Percentiles rank a stretch among this genome's conserved stretches.
Conservation (phyloP, 2,797 vertebrate genomes). For the Xyrichtys novacula region DNA sequence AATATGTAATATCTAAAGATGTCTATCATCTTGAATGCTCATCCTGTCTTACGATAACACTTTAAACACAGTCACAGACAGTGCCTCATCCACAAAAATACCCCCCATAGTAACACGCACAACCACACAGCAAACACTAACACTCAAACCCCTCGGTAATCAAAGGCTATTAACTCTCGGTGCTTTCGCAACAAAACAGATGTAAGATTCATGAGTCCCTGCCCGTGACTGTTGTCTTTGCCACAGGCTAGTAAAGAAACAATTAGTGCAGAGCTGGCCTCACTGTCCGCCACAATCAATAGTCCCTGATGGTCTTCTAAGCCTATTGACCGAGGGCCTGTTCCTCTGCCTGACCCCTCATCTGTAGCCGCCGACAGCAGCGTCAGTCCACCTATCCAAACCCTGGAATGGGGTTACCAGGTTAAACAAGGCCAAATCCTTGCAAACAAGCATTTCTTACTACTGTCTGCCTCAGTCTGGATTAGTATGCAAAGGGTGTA, state of each 20-base stretch:
- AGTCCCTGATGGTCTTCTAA: constrained; percentile 85
- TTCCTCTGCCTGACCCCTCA: constrained; percentile 74
- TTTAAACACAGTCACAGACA: constrained; percentile 3
- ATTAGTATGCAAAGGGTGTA: constrained; percentile 41
- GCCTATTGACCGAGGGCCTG: constrained; percentile 82
- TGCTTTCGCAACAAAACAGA: constrained; percentile 81
- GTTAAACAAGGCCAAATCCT: constrained; percentile 72
- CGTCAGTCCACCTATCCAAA: constrained; percentile 61
- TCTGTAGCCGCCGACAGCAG: constrained; percentile 70
- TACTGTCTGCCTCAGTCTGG: constrained; percentile 34
- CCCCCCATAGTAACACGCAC: constrained; percentile 35
- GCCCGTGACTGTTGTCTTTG: constrained; percentile 84
- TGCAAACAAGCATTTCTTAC: constrained; percentile 67
- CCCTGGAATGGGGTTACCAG: constrained; percentile 65
- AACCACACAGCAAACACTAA: constrained; percentile 28
- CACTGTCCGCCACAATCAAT: constrained; percentile 84
- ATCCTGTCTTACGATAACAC: constrained; percentile 8
- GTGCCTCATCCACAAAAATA: neutral
- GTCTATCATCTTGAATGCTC: constrained; percentile 1
- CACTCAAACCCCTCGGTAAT: constrained; percentile 71
- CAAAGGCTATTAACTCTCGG: constrained; percentile 83
- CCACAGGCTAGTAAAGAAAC: constrained; percentile 87
- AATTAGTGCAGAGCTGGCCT: constrained; percentile 85
- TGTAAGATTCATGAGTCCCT: constrained; percentile 85
- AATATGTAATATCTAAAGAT: constrained; percentile 3